Conservation (phyloP, 2,888 invertebrate species). For the Cantharis flavilabris region DNA sequence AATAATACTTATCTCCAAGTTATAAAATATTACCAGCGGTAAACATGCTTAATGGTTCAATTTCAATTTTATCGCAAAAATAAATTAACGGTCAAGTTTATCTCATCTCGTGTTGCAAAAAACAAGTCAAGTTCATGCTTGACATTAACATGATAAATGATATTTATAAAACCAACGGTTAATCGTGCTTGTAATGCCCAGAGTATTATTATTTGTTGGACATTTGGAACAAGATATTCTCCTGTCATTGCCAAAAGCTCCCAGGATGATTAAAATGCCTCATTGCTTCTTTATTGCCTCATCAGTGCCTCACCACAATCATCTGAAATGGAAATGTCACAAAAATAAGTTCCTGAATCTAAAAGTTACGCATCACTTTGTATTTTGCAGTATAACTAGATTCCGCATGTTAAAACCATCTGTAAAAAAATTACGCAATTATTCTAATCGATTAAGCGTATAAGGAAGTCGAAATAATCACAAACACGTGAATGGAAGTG, state of each 20-base stretch:
- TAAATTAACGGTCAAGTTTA: neutral
- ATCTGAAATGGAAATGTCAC: neutral
- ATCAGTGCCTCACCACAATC: neutral
- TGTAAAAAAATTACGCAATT: neutral
- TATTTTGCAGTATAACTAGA: neutral
- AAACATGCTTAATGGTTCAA: neutral
- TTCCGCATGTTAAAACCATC: neutral
- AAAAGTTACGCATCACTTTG: neutral
- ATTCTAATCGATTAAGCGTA: neutral
- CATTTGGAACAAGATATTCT: neutral
- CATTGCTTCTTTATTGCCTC: neutral
- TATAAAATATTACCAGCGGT: neutral
- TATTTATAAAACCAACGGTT: neutral
- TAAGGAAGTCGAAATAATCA: neutral
- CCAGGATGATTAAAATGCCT: neutral
- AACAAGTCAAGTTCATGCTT: neutral
- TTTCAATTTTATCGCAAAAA: neutral
- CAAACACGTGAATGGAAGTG: neutral
- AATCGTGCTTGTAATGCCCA: neutral
- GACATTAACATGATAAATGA: neutral
- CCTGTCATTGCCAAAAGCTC: neutral
- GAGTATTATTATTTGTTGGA: neutral
- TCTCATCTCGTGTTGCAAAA: neutral
- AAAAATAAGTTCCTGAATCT: neutral
- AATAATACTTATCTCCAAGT: neutral